Conservation (phyloP, 2,797 vertebrate species). For the Sebastolobus altivelis region DNA sequence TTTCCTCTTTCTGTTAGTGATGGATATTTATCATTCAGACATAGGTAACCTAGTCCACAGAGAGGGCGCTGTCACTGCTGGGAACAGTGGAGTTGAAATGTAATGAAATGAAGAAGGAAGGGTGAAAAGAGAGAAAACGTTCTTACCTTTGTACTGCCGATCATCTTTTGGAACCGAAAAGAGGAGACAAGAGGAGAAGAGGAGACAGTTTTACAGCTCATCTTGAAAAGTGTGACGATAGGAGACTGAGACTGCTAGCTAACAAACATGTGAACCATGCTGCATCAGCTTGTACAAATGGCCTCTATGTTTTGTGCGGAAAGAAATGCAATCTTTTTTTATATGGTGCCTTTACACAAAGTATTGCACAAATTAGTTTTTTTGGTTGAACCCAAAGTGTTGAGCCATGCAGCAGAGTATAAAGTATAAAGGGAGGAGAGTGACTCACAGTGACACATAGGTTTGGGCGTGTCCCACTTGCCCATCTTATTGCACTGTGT, state of each 20-base stretch:
- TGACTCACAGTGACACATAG: slow-evolving; percentile 90
- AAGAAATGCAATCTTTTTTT: too few species aligned
- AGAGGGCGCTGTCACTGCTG: background rate
- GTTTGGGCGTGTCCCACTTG: slow-evolving; percentile 90
- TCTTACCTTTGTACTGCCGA: slow-evolving; percentile 82
- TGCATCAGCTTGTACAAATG: background rate
- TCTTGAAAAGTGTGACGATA: background rate
- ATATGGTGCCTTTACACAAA: too few species aligned
- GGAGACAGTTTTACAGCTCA: background rate
- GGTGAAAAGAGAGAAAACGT: background rate
- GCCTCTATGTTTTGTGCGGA: too few species aligned
- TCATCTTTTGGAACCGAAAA: slow-evolving; percentile 70
- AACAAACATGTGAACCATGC: background rate
- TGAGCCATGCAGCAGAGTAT: too few species aligned
- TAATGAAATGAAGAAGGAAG: background rate
- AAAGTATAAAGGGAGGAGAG: background rate
- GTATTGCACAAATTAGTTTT: too few species aligned
- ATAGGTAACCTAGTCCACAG: too few species aligned
- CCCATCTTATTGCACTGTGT: slow-evolving; percentile 89
- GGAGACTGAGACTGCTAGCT: too few species aligned
- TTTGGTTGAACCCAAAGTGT: too few species aligned
- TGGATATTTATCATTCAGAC: too few species aligned
- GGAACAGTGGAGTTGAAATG: background rate
- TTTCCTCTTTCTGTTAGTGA: too few species aligned
- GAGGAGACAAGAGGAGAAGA: background rate